phyloP scores from a whole-genome alignment of 2,797 vertebrate genomes.

The Cirrhinus mrigala region DNA sequence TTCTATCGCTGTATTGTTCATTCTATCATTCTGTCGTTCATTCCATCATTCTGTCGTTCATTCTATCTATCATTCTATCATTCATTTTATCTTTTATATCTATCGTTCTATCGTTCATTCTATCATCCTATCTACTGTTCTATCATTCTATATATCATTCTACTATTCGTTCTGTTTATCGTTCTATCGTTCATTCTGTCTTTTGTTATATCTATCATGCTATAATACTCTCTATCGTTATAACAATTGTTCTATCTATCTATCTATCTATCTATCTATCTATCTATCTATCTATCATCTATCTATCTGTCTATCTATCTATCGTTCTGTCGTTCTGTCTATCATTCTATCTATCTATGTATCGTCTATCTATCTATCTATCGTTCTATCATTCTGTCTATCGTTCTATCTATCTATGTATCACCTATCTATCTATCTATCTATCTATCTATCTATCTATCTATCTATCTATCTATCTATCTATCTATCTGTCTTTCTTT shows the following conservation, averaged over 20 bases:
- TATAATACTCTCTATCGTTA: neutral
- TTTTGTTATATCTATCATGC: neutral
- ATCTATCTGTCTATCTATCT: neutral
- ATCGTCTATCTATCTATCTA: neutral
- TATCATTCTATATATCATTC: neutral
- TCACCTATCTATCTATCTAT: neutral
- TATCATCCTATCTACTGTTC: no score
- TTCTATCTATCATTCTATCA: neutral
- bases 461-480: neutral
- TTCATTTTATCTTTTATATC: no score
- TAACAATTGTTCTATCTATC: no score
- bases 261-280: neutral
- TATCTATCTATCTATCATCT: neutral
- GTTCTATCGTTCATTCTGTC: neutral
- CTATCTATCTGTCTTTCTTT: neutral
- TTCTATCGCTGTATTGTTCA: neutral
- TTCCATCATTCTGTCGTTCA: neutral
- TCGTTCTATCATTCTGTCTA: neutral
- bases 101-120: neutral
- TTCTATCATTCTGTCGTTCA: neutral
- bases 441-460: neutral
- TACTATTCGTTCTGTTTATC: no score
- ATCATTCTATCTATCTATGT: neutral
- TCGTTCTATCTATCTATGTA: neutral
- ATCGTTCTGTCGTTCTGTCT: rapidly evolving